These are phyloP conservation scores for Ursus arctos DNA, from an alignment of 2,113 vertebrate species.

Conservation along the genomic window DNA sequence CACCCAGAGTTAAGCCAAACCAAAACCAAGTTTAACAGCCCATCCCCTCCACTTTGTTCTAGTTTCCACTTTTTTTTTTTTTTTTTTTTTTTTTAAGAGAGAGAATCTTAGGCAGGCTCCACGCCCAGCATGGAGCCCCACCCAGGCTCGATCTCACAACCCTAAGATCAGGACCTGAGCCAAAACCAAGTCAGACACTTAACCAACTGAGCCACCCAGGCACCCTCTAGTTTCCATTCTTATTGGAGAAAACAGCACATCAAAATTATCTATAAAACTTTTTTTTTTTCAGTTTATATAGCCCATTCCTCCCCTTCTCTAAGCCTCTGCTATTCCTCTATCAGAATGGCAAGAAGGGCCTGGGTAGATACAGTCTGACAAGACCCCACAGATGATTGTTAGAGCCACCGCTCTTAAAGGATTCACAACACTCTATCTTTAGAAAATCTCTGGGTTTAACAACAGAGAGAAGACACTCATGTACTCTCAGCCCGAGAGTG, in stretches of 20 bases:
- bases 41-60: neutral
- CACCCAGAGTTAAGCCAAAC: neutral
- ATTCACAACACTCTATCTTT: neutral
- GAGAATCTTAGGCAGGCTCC: neutral
- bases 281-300: neutral
- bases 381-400: neutral
- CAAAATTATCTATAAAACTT: neutral
- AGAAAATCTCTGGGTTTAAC: neutral
- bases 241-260: neutral
- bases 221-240: neutral
- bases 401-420: neutral
- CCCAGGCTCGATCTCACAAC: neutral
- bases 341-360: neutral
- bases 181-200: neutral
- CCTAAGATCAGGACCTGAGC: neutral
- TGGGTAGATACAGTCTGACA: neutral
- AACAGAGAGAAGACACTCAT: neutral
- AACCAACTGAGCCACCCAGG: neutral
- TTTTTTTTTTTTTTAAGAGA: neutral
- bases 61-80: neutral
- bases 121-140: neutral
- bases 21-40: neutral
- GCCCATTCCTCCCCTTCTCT: neutral
- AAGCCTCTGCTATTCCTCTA: neutral
- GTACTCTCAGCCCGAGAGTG: neutral